phyloP scores from a whole-genome alignment of 2,888 invertebrate species.

The Habrosyne pyritoides region DNA sequence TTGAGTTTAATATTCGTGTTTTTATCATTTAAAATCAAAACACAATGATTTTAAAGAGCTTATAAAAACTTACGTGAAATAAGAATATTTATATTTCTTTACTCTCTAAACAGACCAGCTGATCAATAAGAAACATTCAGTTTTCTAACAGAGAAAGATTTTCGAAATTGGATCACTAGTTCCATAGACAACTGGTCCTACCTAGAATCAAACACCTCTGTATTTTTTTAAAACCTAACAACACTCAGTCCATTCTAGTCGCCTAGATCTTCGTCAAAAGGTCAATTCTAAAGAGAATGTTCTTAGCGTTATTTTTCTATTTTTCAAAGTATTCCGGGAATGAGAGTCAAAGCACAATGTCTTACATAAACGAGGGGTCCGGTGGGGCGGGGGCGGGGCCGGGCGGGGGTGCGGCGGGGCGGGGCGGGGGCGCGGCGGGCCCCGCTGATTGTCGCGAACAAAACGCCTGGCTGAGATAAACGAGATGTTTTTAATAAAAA shows the following conservation, averaged over 20 bases:
- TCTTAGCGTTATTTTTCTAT: slow-evolving; percentile 14
- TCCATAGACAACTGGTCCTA: too few species aligned
- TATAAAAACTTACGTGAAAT: too few species aligned
- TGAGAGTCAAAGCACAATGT: slow-evolving; percentile 16
- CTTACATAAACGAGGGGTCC: slow-evolving; percentile 17
- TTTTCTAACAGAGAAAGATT: too few species aligned
- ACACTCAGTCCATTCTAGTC: slow-evolving; percentile 6
- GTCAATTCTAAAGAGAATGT: slow-evolving; percentile 15
- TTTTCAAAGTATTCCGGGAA: slow-evolving; percentile 17
- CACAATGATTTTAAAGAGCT: too few species aligned
- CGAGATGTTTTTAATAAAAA: slow-evolving; percentile 2
- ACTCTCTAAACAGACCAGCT: too few species aligned
- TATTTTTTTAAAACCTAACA: too few species aligned
- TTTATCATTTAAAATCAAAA: too few species aligned
- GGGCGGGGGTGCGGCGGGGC: slow-evolving; percentile 6
- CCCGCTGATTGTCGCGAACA: slow-evolving; percentile 18
- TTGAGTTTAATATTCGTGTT: too few species aligned
- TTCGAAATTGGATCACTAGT: too few species aligned
- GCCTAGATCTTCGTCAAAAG: neutral
- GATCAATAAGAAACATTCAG: too few species aligned
- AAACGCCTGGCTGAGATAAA: slow-evolving; percentile 16
- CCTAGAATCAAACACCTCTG: too few species aligned
- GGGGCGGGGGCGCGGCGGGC: slow-evolving; percentile 10
- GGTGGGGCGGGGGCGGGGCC: neutral
- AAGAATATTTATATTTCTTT: too few species aligned